Evolutionary conservation across 1,140 invertebrate species (phyloP), one percentile per base, ranked within the genome.

Genomic region (Drosophila nasuta): DNA sequence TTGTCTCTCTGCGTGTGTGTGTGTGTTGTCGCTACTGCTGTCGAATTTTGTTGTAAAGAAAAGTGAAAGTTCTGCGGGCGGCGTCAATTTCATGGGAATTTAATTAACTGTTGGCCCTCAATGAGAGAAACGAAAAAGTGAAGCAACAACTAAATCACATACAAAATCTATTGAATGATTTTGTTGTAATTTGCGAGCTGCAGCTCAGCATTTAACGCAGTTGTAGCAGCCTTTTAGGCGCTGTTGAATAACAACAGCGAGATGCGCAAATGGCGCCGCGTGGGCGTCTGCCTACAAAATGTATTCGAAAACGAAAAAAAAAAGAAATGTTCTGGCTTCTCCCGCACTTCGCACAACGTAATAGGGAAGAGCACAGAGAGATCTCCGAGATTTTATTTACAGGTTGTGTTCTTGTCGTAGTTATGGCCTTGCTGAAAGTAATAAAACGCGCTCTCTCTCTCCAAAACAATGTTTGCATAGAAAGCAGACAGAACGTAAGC

Each of bases 261-360:
- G 80, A 67, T 88, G 76, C 83, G 82, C 82, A 88, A 71, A 79
- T 88, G 82, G 82, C 82, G 82, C 82, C 82, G 82, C 66, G 82
- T 86, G 83, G 82, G 82, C 80, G 82, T 88, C 76, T 82, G 76
- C 83, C 79, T 70, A 69, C 67, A 82, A 75, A 82, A 70, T 30
- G n/a, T 67, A 67, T 25, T 25, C 20, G 20, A 25, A 25, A 25
- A 25, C 41, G 69, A 67, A 30, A 45, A 72, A 56, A 72, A 41
- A 35, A 13, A 49, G 38, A 59, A 35, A 46, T 7, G 17, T 2
- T 8, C 28, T 25, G 4, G 8, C 13, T 15, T n/a, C 48, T 41
- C 11, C 48, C 17, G 2, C 13, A 10, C 46, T 17, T 5, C 70
- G 2, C 38, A 43, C 69, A 20, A 43, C 67, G 69, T 41, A 57